Evolutionary conservation across 92 coral and sea anemone genomes (phyloP).

Genomic region (Parazoanthus atlanticus): DNA sequence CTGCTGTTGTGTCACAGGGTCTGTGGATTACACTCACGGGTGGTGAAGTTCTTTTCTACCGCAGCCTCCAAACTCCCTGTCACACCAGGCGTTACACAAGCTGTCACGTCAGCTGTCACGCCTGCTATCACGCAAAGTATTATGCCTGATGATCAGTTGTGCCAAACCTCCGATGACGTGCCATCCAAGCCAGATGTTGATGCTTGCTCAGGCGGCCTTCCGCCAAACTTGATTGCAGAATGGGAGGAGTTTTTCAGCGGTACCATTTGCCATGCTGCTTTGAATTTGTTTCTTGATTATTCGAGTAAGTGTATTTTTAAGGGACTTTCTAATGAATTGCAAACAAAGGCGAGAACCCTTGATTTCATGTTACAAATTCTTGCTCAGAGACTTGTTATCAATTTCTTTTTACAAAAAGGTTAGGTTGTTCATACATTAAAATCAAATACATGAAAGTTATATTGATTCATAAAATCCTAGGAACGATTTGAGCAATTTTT

Average conservation of each 20-base stretch:
- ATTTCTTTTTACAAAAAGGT: too few species aligned
- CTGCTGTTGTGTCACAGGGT: constrained; percentile 58
- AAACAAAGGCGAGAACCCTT: too few species aligned
- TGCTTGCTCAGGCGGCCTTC: constrained; percentile 34
- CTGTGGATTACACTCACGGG: constrained; percentile 57
- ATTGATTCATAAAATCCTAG: not conserved
- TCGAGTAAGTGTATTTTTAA: constrained; percentile 62
- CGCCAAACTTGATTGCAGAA: constrained; percentile 71
- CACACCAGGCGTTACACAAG: not conserved
- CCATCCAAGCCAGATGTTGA: not conserved
- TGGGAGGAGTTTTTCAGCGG: constrained; percentile 95
- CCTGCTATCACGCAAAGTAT: not conserved
- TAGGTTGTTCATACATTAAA: not conserved
- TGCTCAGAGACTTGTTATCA: not conserved
- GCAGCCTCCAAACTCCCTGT: constrained; percentile 44
- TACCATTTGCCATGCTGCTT: constrained; percentile 57
- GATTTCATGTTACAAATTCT: not conserved
- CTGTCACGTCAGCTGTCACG: not conserved
- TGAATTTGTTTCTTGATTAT: constrained; percentile 65
- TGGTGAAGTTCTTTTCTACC: constrained; percentile 66
- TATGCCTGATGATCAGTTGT: constrained; percentile 7
- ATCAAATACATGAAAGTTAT: too few species aligned
- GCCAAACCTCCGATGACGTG: not conserved
- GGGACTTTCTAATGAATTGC: not conserved
- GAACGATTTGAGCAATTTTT: not conserved